Percentiles rank a stretch among this genome's conserved stretches.
Conservation (phyloP, 2,888 invertebrate genomes). For the Aradus depressus region DNA sequence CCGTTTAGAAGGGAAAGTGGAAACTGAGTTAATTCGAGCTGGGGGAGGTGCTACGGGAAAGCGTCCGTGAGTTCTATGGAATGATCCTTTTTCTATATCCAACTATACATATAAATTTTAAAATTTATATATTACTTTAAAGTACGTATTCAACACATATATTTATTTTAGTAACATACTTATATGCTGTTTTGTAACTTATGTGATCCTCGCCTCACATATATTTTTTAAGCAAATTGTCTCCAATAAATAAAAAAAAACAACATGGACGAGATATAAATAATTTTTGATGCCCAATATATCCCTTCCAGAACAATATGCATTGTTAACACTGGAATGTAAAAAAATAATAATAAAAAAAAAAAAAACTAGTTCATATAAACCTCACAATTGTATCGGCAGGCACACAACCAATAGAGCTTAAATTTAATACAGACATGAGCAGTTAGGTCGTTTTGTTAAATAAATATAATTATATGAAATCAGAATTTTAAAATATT, state of each 20-base stretch:
- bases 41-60: no score
- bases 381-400: constrained; percentile 17
- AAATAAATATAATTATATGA: constrained; percentile 14
- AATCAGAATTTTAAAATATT: constrained; percentile 6
- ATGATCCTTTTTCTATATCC: no score
- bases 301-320: constrained; percentile 27
- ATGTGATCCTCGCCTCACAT: constrained; percentile 26
- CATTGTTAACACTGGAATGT: constrained; percentile 27
- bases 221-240: constrained; percentile 14
- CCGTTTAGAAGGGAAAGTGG: no score
- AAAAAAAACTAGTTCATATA: constrained; percentile 21
- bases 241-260: constrained; percentile 11
- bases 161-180: no score
- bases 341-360: constrained; percentile 21
- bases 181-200: constrained; percentile 16
- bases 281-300: constrained; percentile 28
- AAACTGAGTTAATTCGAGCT: no score
- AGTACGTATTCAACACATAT: no score
- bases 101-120: no score
- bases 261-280: no score
- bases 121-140: no score
- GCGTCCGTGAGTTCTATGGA: no score
- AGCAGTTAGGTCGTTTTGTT: constrained; percentile 15
- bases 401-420: constrained; percentile 23
- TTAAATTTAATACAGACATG: constrained; percentile 17